Evolutionary conservation across 2,888 invertebrate genomes (phyloP).

Genomic region (Gonocerus acuteangulatus): DNA sequence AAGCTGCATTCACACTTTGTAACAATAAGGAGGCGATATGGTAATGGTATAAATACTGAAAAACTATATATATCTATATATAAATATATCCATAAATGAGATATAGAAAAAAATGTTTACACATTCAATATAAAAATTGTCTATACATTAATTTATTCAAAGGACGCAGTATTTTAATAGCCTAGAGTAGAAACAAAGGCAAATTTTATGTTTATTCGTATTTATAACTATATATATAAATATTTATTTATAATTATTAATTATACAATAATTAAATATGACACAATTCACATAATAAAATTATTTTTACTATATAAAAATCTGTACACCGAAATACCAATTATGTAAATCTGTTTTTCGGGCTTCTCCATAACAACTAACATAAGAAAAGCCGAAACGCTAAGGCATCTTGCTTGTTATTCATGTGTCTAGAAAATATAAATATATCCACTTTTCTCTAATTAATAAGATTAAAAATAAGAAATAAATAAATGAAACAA

Average conservation of each 20-base stretch:
- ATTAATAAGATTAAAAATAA: neutral
- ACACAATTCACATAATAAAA: slow-evolving; percentile 32
- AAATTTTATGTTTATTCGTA: neutral
- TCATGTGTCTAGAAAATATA: slow-evolving; percentile 9
- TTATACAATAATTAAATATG: slow-evolving; percentile 33
- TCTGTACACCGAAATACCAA: slow-evolving; percentile 34
- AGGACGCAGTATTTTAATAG: slow-evolving; percentile 8
- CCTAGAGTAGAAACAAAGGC: slow-evolving; percentile 15
- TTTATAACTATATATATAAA: too few species aligned
- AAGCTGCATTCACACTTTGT: slow-evolving; percentile 2
- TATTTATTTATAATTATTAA: neutral
- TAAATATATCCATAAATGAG: slow-evolving; percentile 11
- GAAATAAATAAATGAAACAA: neutral
- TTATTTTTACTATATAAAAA: slow-evolving; percentile 30
- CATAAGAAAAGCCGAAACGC: slow-evolving; percentile 33
- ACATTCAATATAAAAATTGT: slow-evolving; percentile 2
- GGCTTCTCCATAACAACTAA: slow-evolving; percentile 34
- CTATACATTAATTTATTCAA: slow-evolving; percentile 11
- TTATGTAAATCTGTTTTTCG: slow-evolving; percentile 22
- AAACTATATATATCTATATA: slow-evolving; percentile 6
- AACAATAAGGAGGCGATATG: slow-evolving; percentile 5
- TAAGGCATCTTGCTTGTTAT: slow-evolving; percentile 32
- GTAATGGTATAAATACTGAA: slow-evolving; percentile 4
- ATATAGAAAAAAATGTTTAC: neutral
- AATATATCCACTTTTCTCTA: neutral